A percentile compares a stretch with the other conserved stretches of the same genome.
phyloP scores from a whole-genome alignment of 2,888 invertebrate genomes.

The Callosobruchus maculatus region DNA sequence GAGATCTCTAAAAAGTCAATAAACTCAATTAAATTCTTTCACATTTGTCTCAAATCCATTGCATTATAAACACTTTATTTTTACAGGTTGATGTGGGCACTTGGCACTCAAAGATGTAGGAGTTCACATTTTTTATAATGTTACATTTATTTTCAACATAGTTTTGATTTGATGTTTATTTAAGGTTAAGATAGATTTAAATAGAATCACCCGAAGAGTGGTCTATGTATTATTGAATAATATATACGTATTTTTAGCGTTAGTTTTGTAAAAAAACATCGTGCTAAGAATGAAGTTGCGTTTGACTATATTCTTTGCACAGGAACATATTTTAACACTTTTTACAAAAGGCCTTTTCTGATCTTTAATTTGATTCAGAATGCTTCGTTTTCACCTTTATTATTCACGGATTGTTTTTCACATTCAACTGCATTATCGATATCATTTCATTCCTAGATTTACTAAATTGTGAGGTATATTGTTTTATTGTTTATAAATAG shows the following conservation, averaged over 20 bases:
- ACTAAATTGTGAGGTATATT: too few relatives aligned
- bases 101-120: neutral
- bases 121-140: neutral
- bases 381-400: neutral
- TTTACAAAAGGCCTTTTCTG: neutral
- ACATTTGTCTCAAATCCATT: neutral
- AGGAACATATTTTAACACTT: neutral
- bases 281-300: neutral
- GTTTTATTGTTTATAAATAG: neutral
- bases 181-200: neutral
- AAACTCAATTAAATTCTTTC: too few relatives aligned
- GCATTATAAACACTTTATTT: neutral
- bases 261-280: neutral
- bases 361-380: neutral
- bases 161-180: neutral
- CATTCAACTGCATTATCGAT: neutral
- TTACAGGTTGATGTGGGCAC: neutral
- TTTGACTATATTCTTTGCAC: neutral
- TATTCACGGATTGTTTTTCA: neutral
- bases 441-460: neutral
- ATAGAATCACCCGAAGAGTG: neutral
- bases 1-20: too few relatives aligned
- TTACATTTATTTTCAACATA: neutral
- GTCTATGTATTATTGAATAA: neutral
- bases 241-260: neutral